Base-by-base conservation (phyloP, 2,797 vertebrate species). In the Aulostomus chinensis region DNA sequence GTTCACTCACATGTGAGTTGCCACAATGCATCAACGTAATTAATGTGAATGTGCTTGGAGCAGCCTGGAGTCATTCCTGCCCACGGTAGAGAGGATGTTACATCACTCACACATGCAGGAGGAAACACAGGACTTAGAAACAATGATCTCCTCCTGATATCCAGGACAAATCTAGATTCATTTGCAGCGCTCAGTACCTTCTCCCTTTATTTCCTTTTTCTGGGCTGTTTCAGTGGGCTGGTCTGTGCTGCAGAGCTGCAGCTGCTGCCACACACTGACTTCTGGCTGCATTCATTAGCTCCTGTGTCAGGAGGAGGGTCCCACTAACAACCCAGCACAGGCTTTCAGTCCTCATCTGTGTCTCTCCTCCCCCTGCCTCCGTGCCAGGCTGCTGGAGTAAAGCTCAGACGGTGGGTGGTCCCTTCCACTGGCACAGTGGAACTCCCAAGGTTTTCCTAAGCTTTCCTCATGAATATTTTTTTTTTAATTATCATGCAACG, bases 21-120 rank as follows among this genome's bases (percentile, higher is more conserved):
- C 81, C 84, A 84, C 41, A 51, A 66, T 56, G 71, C 76, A 86
- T 88, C 81, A 80, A 64, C 73, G 71, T 81, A 85, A 88, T 86
- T 74, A 87, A 88, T 75, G 80, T 67, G 76, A 87, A 77, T 69
- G 76, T 49, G 74, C 76, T 70, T 7, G 28, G 56, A 76, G 75
- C 59, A 59, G 80, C 83, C 81, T 0, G 52, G 48, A 81, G 85
- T 84, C 83, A 78, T 80, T 71, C 58, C 71, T 81, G 79, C 76
- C 55, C 58, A 83, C 71, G 64, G 68, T 76, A 39, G 11, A 61
- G 55, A 70, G 59, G 72, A 54, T 59, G 73, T 84, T 83, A 80
- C 75, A 72, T 86, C 81, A 82, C 66, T 24, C 45, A 26, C n/a
- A n/a, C n/a, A n/a, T n/a, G n/a, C n/a, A n/a, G n/a, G n/a, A n/a